Evolutionary conservation across 2,888 invertebrate genomes (phyloP).

Genomic region (Drosophila falleni): DNA sequence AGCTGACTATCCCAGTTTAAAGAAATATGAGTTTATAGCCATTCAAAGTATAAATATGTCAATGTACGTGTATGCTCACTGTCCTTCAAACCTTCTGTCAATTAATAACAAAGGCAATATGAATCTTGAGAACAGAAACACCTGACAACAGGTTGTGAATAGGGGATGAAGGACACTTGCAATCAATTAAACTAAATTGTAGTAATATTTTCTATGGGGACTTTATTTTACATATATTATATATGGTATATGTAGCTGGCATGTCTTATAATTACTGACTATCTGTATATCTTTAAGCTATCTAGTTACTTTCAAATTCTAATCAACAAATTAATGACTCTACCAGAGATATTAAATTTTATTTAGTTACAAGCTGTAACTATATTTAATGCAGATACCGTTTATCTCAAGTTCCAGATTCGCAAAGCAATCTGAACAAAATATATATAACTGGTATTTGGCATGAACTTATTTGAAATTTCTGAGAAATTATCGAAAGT

Average conservation of each 20-base stretch:
- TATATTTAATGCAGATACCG: neutral
- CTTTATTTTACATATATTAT: slow-evolving; percentile 26
- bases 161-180: slow-evolving; percentile 49
- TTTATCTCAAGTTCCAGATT: neutral
- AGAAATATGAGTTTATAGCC: neutral
- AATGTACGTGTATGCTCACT: slow-evolving; percentile 25
- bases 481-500: neutral
- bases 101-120: slow-evolving; percentile 43
- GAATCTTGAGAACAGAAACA: slow-evolving; percentile 67
- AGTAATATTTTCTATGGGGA: slow-evolving; percentile 43
- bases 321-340: neutral
- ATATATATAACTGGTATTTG: neutral
- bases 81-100: slow-evolving; percentile 36
- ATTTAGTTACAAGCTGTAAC: neutral
- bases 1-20: slow-evolving; percentile 15
- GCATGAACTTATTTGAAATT: neutral
- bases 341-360: neutral
- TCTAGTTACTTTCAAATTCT: too few species aligned
- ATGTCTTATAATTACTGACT: slow-evolving; percentile 1
- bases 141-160: slow-evolving; percentile 45
- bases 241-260: slow-evolving; percentile 16
- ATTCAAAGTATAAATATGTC: slow-evolving; percentile 8
- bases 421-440: neutral
- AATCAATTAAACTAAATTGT: slow-evolving; percentile 74
- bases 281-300: neutral